Evolutionary conservation across 2,888 invertebrate species (phyloP).

Genomic region (Stenodera caucasica): DNA sequence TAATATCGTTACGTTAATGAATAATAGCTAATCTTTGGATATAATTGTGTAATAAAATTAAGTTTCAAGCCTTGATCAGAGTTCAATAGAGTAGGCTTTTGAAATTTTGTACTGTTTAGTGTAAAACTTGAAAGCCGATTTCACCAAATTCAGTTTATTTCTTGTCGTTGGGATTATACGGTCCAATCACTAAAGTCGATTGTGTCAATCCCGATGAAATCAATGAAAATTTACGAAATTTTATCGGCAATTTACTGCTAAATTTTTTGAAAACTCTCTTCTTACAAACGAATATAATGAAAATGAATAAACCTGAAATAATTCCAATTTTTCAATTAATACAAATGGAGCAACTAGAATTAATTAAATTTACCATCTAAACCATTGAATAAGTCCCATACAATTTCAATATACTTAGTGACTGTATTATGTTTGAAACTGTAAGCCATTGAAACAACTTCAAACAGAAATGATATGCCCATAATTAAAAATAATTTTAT

Average conservation of each 20-base stretch:
- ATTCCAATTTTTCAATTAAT: not conserved
- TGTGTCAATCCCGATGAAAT: slow-evolving; percentile 23
- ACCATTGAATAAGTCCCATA: slow-evolving; percentile 68
- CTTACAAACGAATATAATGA: slow-evolving; percentile 72
- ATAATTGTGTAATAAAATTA: not conserved
- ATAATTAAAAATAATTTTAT: slow-evolving; percentile 77
- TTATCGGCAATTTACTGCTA: slow-evolving; percentile 52
- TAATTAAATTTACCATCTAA: slow-evolving; percentile 61
- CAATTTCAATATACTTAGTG: slow-evolving; percentile 49
- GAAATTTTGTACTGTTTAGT: too few relatives aligned
- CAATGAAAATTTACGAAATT: slow-evolving; percentile 20
- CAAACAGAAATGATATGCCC: slow-evolving; percentile 75
- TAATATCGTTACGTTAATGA: not conserved
- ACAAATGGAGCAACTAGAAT: not conserved
- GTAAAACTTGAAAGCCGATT: too few relatives aligned
- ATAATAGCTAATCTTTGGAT: not conserved
- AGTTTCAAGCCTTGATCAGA: too few relatives aligned
- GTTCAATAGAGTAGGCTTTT: too few relatives aligned
- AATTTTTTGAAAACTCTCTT: slow-evolving; percentile 65
- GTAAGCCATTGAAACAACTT: slow-evolving; percentile 64
- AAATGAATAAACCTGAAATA: slow-evolving; percentile 62
- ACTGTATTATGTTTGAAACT: slow-evolving; percentile 58
- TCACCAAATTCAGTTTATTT: not conserved
- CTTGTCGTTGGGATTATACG: not conserved
- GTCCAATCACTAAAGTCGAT: slow-evolving; percentile 6